A percentile compares a stretch with the other conserved stretches of the same genome.
Evolutionary conservation across 92 coral and sea anemone species (phyloP).

Genomic region (Palythoa grandiflora): DNA sequence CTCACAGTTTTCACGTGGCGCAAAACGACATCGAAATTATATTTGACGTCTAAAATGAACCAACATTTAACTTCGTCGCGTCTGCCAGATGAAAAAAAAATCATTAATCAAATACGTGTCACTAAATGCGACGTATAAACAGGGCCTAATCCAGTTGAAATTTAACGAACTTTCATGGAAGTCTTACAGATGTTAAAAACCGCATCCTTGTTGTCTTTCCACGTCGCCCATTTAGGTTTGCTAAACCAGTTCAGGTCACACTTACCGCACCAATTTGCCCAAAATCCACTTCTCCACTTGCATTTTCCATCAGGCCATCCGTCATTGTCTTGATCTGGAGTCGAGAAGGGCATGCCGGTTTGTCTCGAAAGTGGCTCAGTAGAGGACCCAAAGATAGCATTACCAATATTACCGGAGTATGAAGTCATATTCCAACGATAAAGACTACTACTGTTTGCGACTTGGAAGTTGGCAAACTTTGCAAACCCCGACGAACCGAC

Average conservation of each 20-base stretch:
- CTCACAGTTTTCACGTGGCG: too few species aligned
- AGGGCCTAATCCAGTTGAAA: too few species aligned
- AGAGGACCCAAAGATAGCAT: neutral
- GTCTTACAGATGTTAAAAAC: too few species aligned
- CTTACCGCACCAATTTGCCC: neutral
- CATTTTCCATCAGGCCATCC: neutral
- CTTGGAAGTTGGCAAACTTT: neutral
- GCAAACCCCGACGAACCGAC: neutral
- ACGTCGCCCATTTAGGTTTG: neutral
- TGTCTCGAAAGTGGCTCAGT: too few species aligned
- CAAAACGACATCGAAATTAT: too few species aligned
- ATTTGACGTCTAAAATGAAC: too few species aligned
- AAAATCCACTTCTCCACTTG: neutral
- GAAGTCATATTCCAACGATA: neutral
- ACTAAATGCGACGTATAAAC: too few species aligned
- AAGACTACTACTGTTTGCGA: neutral
- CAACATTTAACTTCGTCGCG: too few species aligned
- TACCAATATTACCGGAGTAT: neutral
- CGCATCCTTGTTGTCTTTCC: neutral
- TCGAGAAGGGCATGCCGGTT: neutral
- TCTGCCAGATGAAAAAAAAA: too few species aligned
- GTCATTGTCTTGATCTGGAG: constrained; percentile 19
- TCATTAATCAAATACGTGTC: too few species aligned
- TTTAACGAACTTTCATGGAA: neutral
- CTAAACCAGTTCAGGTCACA: neutral